Evolutionary conservation across 2,888 invertebrate genomes (phyloP).

Genomic region (Desoria tigrina): DNA sequence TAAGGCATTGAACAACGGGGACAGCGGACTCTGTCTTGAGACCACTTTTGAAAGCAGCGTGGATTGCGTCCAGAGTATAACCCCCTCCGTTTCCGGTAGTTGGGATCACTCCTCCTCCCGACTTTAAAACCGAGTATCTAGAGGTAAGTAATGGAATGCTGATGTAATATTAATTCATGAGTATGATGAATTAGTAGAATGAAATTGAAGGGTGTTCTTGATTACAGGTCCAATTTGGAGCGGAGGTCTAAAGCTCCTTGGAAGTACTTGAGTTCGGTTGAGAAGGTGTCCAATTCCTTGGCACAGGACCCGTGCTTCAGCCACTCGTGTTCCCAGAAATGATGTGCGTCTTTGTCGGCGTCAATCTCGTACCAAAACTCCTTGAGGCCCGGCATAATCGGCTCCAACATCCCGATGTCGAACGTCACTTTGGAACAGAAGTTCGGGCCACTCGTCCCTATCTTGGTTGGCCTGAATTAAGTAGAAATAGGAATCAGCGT

Average conservation of each 20-base stretch:
- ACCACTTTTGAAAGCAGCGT: conserved; percentile 27
- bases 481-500: neutral
- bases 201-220: conserved; percentile 3
- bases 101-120: conserved; percentile 32
- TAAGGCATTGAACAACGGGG: conserved; percentile 48
- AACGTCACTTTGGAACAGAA: conserved; percentile 51
- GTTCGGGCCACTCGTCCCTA: conserved; percentile 45
- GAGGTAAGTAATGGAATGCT: conserved; percentile 9
- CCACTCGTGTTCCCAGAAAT: conserved; percentile 53
- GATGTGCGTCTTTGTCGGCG: conserved; percentile 37
- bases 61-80: conserved; percentile 37
- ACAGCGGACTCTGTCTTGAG: conserved; percentile 23
- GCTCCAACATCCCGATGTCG: conserved; percentile 34
- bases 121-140: conserved; percentile 47
- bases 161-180: neutral
- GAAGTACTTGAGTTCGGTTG: conserved; percentile 48
- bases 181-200: no score
- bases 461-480: conserved; percentile 44
- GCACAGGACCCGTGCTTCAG: conserved; percentile 51
- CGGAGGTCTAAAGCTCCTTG: conserved; percentile 38
- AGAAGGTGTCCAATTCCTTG: conserved; percentile 31
- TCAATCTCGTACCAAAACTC: conserved; percentile 52
- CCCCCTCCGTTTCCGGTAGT: conserved; percentile 31
- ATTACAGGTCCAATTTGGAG: conserved; percentile 49
- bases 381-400: conserved; percentile 43